These are phyloP conservation scores for Perdita meconis DNA, from an alignment of 2,888 invertebrate species.

Conservation along the genomic window DNA sequence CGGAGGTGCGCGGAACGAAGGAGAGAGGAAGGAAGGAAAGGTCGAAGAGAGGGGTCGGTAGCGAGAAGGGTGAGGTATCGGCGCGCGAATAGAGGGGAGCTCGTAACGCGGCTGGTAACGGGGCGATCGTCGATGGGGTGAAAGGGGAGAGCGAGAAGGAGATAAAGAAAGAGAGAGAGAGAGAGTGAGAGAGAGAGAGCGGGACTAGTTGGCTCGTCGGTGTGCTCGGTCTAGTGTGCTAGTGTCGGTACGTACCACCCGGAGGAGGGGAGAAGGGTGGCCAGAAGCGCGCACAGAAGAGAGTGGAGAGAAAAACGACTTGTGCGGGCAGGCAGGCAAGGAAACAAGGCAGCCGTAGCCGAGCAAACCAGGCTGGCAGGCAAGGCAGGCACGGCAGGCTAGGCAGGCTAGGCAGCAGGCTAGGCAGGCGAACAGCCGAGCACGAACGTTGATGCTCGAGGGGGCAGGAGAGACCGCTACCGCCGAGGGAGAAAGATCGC, in stretches of 20 bases:
- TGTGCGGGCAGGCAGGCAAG: slow-evolving; percentile 28
- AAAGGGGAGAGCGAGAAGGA: slow-evolving; percentile 37
- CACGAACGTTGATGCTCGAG: slow-evolving; percentile 35
- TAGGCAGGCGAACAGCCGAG: slow-evolving; percentile 39
- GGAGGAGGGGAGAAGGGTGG: slow-evolving; percentile 44
- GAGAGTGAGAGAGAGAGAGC: background rate
- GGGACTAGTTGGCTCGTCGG: slow-evolving; percentile 35
- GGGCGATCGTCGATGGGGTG: slow-evolving; percentile 47
- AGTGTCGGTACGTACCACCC: slow-evolving; percentile 57
- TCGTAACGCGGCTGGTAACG: slow-evolving; percentile 68
- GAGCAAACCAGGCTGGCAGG: slow-evolving; percentile 15
- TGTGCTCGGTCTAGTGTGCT: slow-evolving; percentile 29
- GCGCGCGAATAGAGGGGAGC: slow-evolving; percentile 57
- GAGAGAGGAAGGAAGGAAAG: slow-evolving; percentile 42
- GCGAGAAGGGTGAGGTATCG: slow-evolving; percentile 50
- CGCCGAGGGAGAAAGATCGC: slow-evolving; percentile 5
- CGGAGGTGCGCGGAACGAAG: slow-evolving; percentile 18
- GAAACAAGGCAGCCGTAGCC: slow-evolving; percentile 30
- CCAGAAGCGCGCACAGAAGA: slow-evolving; percentile 53
- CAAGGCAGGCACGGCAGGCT: slow-evolving; percentile 44
- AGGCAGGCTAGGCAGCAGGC: slow-evolving; percentile 37
- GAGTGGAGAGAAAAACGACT: slow-evolving; percentile 63
- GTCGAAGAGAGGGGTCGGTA: slow-evolving; percentile 39
- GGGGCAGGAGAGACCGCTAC: slow-evolving; percentile 49
- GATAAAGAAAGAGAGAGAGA: slow-evolving; percentile 13